A percentile compares a stretch with the other conserved stretches of the same genome.
phyloP scores from a whole-genome alignment of 2,888 invertebrate species.

The Alentia gelatinosa region DNA sequence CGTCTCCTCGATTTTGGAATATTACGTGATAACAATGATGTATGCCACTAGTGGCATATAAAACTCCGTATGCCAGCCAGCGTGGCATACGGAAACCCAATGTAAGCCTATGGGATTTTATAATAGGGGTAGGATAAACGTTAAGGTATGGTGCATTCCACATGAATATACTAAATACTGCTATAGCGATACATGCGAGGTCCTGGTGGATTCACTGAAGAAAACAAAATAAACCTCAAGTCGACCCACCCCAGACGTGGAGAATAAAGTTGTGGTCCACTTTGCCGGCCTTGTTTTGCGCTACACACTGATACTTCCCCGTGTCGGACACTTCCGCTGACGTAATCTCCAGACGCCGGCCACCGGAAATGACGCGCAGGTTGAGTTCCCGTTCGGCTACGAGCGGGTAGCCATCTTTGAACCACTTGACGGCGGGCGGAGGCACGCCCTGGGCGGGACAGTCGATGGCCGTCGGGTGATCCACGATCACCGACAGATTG shows the following conservation, averaged over 20 bases:
- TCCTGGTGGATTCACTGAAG: too few relatives aligned
- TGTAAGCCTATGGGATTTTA: too few relatives aligned
- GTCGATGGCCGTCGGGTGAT: constrained; percentile 77
- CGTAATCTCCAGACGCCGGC: constrained; percentile 70
- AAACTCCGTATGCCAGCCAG: too few relatives aligned
- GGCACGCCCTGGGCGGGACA: constrained; percentile 81
- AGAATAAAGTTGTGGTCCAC: constrained; percentile 74
- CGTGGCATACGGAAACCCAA: too few relatives aligned
- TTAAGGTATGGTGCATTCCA: too few relatives aligned
- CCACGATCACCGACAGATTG: constrained; percentile 73
- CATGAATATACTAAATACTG: too few relatives aligned
- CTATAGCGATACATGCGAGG: too few relatives aligned
- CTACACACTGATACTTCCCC: constrained; percentile 78
- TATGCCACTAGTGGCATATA: too few relatives aligned
- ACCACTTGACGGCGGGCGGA: constrained; percentile 80
- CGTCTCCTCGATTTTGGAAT: too few relatives aligned
- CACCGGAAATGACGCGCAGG: constrained; percentile 59
- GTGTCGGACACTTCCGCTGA: constrained; percentile 71
- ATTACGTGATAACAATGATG: too few relatives aligned
- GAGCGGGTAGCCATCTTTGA: constrained; percentile 64
- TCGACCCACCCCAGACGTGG: constrained; percentile 73
- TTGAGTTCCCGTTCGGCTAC: constrained; percentile 42
- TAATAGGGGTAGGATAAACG: too few relatives aligned
- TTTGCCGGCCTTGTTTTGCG: constrained; percentile 77
- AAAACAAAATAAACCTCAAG: background rate